phyloP scores from a whole-genome alignment of 2,888 invertebrate genomes.

The Brachyptera risi region DNA sequence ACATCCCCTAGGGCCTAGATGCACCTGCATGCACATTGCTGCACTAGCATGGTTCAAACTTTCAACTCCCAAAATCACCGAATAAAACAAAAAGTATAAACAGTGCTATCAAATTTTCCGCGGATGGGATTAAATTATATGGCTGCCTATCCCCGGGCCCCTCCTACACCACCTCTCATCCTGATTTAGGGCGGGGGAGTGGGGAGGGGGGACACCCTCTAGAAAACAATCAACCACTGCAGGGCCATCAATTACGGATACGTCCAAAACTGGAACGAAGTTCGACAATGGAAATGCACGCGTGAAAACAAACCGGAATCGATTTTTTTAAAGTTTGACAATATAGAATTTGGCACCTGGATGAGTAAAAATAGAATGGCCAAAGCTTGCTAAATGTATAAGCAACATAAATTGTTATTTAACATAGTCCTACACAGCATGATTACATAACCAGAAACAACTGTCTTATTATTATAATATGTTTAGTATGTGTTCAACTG shows the following conservation, averaged over 20 bases:
- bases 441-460: too few species aligned
- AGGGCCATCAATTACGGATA: constrained; percentile 19
- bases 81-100: constrained; percentile 16
- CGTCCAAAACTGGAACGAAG: constrained; percentile 20
- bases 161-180: background rate
- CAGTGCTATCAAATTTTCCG: constrained; percentile 11
- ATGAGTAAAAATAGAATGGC: background rate
- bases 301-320: constrained; percentile 14
- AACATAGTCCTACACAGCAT: too few species aligned
- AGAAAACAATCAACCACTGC: constrained; percentile 20
- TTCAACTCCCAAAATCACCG: constrained; percentile 20
- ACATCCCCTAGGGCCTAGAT: too few species aligned
- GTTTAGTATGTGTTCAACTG: too few species aligned
- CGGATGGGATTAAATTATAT: constrained; percentile 13
- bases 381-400: too few species aligned
- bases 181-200: background rate
- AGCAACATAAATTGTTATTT: too few species aligned
- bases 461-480: too few species aligned
- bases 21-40: too few species aligned
- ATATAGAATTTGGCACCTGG: constrained; percentile 9
- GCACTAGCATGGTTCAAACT: too few species aligned
- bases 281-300: constrained; percentile 22
- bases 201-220: background rate
- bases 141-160: background rate
- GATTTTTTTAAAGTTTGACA: background rate